Conservation (phyloP, 2,113 vertebrate genomes). For the Brachirus orientalis region DNA sequence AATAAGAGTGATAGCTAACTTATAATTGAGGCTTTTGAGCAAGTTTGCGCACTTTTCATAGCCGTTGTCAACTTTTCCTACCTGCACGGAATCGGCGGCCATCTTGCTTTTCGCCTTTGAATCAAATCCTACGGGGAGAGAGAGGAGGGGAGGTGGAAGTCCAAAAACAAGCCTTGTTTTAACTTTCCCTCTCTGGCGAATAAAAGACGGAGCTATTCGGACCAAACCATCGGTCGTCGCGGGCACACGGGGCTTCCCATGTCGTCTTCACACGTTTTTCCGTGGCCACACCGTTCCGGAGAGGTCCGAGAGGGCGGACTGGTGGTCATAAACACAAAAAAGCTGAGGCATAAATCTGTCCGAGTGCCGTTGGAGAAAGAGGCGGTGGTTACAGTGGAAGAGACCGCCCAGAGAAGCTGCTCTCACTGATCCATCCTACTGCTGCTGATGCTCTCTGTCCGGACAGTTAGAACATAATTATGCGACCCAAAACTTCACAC, state of each 20-base stretch:
- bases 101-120: conserved; percentile 86
- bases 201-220: conserved; percentile 40
- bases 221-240: conserved; percentile 65
- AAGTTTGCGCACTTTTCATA: conserved; percentile 74
- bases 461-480: conserved; percentile 52
- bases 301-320: conserved; percentile 45
- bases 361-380: conserved; percentile 70
- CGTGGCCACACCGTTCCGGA: conserved; percentile 45
- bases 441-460: conserved; percentile 39
- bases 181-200: conserved; percentile 73
- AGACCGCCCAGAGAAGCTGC: conserved; percentile 72
- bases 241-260: conserved; percentile 66
- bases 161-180: conserved; percentile 69
- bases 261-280: conserved; percentile 46
- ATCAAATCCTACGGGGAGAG: conserved; percentile 82
- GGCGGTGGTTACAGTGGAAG: conserved; percentile 70
- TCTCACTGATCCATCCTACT: not conserved
- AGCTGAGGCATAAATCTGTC: conserved; percentile 62
- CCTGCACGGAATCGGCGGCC: conserved; percentile 87
- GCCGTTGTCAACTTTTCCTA: conserved; percentile 85
- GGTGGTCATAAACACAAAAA: conserved; percentile 57
- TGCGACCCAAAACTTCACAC: conserved; percentile 46
- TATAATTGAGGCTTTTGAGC: not conserved
- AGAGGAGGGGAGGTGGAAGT: conserved; percentile 70
- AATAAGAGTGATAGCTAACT: conserved; percentile 4